Evolutionary conservation across 37 sponge, comb jelly and placozoan genomes (phyloP), one percentile per base, ranked within the genome.

Genomic region (Eunapius fragilis): DNA sequence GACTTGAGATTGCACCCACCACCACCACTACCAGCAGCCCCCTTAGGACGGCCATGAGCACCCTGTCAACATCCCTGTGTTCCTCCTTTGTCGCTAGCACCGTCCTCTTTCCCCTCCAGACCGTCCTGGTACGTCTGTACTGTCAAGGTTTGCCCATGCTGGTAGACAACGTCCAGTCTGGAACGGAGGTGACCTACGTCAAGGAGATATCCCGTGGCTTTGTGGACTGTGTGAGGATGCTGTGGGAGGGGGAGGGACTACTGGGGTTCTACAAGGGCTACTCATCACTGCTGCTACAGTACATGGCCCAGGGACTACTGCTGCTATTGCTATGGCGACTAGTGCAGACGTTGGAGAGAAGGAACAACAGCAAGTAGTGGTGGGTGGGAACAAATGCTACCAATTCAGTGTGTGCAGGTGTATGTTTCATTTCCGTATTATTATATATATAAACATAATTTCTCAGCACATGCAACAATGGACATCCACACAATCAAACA

Each of bases 91-190:
- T 94, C 30, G 71, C 86, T 2, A 91, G 91, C 50, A 41, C 76
- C 3, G 26, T 88, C 28, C 71, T 85, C 24, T 91, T 90, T 82
- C 95, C 95, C 22, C 78, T 94, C 67, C 80, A 86, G 58, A 94
- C 95, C 0, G 84, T 86, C 0, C 37, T 92, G 33, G 81, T 89
- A 4, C 87, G 90, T 31, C 50, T 92, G n/a, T 82, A 89, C 81
- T 76, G 88, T 31, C 95, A 90, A 74, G 93, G 93, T 0, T 86
- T 92, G 69, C 97, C 97, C 41, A 86, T 90, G 27, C 71, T 92
- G 33, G 88, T 92, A 70, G 93, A 97, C 41, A 92, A 94, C 49
- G 81, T 94, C 17, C 86, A 94, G 31, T 87, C 71, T 0, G 93
- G 93, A 31, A 24, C 48, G 6, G 85, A 82, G 17, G 71, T 83